Evolutionary conservation across 2,888 invertebrate species (phyloP), one percentile per base, ranked within the genome.

Genomic region (Diploptera punctata): DNA sequence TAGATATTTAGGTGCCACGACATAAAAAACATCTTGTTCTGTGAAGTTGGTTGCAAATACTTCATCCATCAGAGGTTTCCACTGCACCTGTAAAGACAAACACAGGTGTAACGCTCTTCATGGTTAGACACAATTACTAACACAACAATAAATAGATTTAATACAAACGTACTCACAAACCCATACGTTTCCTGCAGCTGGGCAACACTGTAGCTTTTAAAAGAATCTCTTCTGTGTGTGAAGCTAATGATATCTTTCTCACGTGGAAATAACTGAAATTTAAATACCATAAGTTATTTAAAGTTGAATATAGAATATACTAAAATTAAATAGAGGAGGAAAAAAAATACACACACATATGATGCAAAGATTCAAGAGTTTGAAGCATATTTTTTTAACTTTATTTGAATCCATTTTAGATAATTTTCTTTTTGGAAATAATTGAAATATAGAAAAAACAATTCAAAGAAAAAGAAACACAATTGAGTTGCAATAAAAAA

Each of bases 111-210:
- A 3, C 4, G 44, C 3, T n/a, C 2, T 10, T 44, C 7, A n/a
- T 13, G 3, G 2, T 1, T 18, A n/a, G n/a, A 1, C 7, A 7
- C 19, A 10, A n/a, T 52, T 3, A 21, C 19, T 1, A 9, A 4
- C 10, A 24, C 38, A n/a, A 54, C 18, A 43, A n/a, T n/a, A n/a
- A n/a, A n/a, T n/a, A n/a, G n/a, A n/a, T n/a, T n/a, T n/a, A n/a
- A 18, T 1, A 43, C 5, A 21, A 24, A 38, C 52, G 19, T 57
- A 82, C 83, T 82, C 80, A 84, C 84, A 80, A 83, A 84, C 79
- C 81, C 81, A 77, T 83, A 85, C 73, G 79, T 81, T 67, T 82
- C 80, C 77, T 85, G 85, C 31, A 86, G 81, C 74, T 82, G 79
- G 65, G 82, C 81, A 73, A 85, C 77, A 74, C 82, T 81, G 79